A percentile compares a stretch with the other conserved stretches of the same genome.
These are phyloP conservation scores for Diglossa cyanea DNA, from an alignment of 2,797 vertebrate species.

Conservation along the genomic window DNA sequence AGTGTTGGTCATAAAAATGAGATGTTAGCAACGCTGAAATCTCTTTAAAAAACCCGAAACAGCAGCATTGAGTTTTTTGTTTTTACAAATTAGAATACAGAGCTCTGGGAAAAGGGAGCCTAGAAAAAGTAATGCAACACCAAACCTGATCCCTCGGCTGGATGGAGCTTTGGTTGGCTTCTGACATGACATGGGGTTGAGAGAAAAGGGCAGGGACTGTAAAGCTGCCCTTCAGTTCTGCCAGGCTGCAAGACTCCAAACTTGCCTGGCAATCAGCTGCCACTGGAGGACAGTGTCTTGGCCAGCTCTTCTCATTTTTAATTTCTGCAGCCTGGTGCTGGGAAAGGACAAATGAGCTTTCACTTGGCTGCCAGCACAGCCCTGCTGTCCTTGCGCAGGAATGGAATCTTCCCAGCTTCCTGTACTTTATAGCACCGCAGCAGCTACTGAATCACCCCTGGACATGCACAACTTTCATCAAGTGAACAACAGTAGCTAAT, in stretches of 20 bases:
- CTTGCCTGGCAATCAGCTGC: not conserved
- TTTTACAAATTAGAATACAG: not conserved
- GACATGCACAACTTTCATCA: not conserved
- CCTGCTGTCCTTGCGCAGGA: not conserved
- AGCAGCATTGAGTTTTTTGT: not conserved
- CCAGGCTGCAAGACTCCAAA: not conserved
- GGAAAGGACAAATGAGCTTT: not conserved
- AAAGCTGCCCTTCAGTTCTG: not conserved
- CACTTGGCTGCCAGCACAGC: not conserved
- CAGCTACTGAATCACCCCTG: not conserved
- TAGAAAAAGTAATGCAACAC: not conserved
- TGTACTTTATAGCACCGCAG: accelerated
- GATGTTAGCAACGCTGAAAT: not conserved
- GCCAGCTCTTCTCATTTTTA: not conserved
- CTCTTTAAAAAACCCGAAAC: accelerated
- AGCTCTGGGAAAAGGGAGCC: not conserved
- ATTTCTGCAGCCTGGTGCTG: not conserved
- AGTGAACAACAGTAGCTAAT: not conserved
- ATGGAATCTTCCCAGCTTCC: not conserved
- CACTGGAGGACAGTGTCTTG: not conserved
- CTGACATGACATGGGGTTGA: not conserved
- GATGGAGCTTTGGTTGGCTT: not conserved
- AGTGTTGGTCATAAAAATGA: not conserved
- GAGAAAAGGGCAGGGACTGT: not conserved
- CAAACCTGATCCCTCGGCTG: not conserved